A percentile compares a stretch with the other conserved stretches of the same genome.
phyloP scores from a whole-genome alignment of 2,888 invertebrate species.

The Galerucella pusilla region DNA sequence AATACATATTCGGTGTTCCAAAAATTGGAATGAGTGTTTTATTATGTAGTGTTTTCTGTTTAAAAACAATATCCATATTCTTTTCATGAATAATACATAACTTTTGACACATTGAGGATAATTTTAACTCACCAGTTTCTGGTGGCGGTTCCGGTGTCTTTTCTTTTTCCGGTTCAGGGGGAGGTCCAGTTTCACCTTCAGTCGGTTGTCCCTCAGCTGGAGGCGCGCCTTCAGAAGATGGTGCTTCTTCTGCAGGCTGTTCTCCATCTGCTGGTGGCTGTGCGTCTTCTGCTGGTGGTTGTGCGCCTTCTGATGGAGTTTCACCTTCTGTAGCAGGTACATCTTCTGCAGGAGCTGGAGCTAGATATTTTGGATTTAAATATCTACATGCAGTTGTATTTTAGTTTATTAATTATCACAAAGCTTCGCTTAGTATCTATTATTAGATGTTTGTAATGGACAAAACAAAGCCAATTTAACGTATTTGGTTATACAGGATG shows the following conservation, averaged over 20 bases:
- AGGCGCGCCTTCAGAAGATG: slow-evolving; percentile 59
- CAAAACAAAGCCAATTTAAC: too few relatives aligned
- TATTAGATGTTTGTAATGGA: too few relatives aligned
- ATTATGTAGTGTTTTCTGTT: too few relatives aligned
- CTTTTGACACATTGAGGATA: background rate
- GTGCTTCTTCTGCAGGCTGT: slow-evolving; percentile 53
- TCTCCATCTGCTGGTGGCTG: slow-evolving; percentile 52
- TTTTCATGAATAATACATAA: too few relatives aligned
- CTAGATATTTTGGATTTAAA: slow-evolving; percentile 5
- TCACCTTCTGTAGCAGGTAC: slow-evolving; percentile 57
- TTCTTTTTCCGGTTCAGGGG: slow-evolving; percentile 34
- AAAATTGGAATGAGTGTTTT: background rate
- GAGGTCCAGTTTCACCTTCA: slow-evolving; percentile 24
- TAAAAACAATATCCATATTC: too few relatives aligned
- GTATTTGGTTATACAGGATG: too few relatives aligned
- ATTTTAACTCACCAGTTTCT: slow-evolving; percentile 31
- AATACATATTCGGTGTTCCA: background rate
- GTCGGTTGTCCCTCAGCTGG: slow-evolving; percentile 47
- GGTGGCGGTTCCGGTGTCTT: slow-evolving; percentile 41
- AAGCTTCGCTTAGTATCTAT: too few relatives aligned
- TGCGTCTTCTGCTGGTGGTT: slow-evolving; percentile 53
- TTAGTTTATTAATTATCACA: too few relatives aligned
- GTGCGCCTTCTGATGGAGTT: slow-evolving; percentile 55
- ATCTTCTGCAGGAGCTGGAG: slow-evolving; percentile 56
- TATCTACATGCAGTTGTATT: background rate